Base-by-base conservation (phyloP, 2,113 vertebrate species). In the Rallus limicola region DNA sequence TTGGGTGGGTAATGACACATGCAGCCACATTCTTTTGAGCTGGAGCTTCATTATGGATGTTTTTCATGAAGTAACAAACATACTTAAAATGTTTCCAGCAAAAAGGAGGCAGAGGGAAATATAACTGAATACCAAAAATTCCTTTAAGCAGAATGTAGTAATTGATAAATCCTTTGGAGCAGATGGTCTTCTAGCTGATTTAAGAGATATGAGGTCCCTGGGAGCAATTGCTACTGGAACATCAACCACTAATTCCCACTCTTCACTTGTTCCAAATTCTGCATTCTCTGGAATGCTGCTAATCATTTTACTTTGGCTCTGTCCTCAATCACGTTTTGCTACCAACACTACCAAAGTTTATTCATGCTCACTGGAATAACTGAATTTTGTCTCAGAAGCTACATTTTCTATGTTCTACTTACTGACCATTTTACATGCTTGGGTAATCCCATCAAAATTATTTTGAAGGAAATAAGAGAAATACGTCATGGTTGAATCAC, bases 101-200 rank as follows among this genome's bases (percentile, higher is more conserved):
- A 74, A 92, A 92, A 79, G 17, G 31, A 89, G 58, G 16, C 25
- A 76, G 36, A 71, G 17, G 25, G 17, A 77, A 70, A 24, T 76
- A 56, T 25, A 82, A 71, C 20, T 50, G 44, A 58, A 69, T 55
- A 65, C 13, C 38, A 72, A 69, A 92, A 94, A 68, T 34, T 84
- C 53, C 53, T 88, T 83, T 59, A 65, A 93, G 76, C 34, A 82
- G 72, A 76, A 82, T 87, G 74, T 17, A 93, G 65, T 71, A 71
- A 88, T 88, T 84, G 95, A 92, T 94, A 92, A 88, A 92, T 86
- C 82, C 72, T 96, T 92, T 94, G 84, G 84, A 95, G 75, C 96
- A 96, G 95, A 96, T 93, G 97, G 95, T 90, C 92, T 96, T 93
- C 86, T 92, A 82, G 68, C 38, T 93, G 79, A 93, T 94, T 95